Evolutionary conservation across 35 echinoderm and acorn worm species (phyloP), one percentile per base, ranked within the genome.

Genomic region (Ophioderma brevispina): DNA sequence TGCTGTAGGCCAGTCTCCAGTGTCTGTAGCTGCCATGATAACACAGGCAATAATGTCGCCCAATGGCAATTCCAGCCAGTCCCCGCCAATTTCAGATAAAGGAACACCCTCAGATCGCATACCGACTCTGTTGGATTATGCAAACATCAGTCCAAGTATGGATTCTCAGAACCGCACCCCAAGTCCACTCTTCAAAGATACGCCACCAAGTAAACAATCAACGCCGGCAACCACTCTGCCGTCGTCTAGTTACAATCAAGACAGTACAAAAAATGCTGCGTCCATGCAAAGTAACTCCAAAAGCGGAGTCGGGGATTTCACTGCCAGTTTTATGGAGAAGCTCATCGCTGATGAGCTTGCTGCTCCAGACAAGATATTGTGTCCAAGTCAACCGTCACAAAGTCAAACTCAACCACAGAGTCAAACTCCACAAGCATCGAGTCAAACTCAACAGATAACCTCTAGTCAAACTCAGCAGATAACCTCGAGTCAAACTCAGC

Each of bases 331-430:
- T 70, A 37, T 85, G 83, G 83, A 85, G 49, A 64, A 64, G 35
- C 46, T 85, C 35, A 85, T 85, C 0, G 55, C 83, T 21, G 83
- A 85, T 52, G 49, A 85, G 37, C 55, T 85, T 19, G 55, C 46
- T 33, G 25, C 63, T 30, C 32, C 39, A 30, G 55, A 70, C 35
- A 70, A 18, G 28, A n/a, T n/a, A n/a, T n/a, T n/a, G n/a, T n/a
- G n/a, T n/a, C 59, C 36, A 37, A 42, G 35, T 87, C 84, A 0
- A 36, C 25, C 34, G 39, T 81, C 28, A 81, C 42, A 37, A 19
- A 11, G 0, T 17, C 76, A 19, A 25, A 31, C 6, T 13, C 40
- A 18, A 40, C 37, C 81, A 13, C 37, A 13, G 37, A 19, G 42
- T 25, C 79, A 46, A 17, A 46, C 4, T 8, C 17, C 41, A 46